Evolutionary conservation across 1,140 invertebrate species (phyloP).

Genomic region (Wiebesia pumilae): DNA sequence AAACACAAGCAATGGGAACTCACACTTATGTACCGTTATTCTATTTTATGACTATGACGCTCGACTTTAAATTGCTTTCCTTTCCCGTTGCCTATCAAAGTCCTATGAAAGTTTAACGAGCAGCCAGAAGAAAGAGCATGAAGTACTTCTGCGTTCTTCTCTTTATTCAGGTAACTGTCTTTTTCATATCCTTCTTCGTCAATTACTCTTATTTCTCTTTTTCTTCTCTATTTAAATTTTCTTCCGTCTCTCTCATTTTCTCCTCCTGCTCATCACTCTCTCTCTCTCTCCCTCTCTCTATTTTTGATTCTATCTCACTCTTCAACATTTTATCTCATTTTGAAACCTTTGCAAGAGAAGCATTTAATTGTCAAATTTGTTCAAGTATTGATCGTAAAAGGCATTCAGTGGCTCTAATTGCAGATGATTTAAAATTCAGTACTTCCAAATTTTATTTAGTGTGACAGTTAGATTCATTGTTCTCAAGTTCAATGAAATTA

Average conservation of each 20-base stretch:
- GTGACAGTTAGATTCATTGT: background rate
- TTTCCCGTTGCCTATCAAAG: conserved; percentile 61
- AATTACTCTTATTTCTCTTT: background rate
- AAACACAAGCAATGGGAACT: conserved; percentile 31
- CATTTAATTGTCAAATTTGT: conserved; percentile 43
- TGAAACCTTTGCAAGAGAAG: background rate
- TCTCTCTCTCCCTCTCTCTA: background rate
- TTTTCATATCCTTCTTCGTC: background rate
- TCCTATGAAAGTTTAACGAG: conserved; percentile 67
- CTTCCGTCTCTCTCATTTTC: background rate
- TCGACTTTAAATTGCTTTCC: conserved; percentile 55
- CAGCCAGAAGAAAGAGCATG: conserved; percentile 12
- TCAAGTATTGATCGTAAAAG: background rate
- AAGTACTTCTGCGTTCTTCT: background rate
- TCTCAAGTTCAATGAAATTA: background rate
- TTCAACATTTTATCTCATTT: conserved; percentile 8
- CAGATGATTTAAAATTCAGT: background rate
- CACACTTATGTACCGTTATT: conserved; percentile 43
- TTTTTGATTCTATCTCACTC: background rate
- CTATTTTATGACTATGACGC: conserved; percentile 36
- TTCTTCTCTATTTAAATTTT: background rate
- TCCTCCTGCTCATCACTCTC: background rate
- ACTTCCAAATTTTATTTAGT: background rate
- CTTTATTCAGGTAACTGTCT: conserved; percentile 8
- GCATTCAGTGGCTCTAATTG: background rate